Conservation (phyloP, 2,888 invertebrate species). For the Atethmia centrago region DNA sequence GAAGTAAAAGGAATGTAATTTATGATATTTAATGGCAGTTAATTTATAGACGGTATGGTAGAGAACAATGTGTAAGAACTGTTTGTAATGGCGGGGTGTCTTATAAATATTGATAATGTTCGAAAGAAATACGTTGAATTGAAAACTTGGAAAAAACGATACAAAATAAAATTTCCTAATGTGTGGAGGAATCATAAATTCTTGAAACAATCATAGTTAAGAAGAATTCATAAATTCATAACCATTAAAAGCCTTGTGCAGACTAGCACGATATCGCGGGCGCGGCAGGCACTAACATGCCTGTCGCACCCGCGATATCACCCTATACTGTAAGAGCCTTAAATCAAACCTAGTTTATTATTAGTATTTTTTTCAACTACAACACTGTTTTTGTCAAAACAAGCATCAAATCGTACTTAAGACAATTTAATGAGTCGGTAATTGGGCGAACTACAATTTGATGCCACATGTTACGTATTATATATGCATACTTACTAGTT, state of each 20-base stretch:
- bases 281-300: too few relatives aligned
- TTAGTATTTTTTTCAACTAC: not conserved
- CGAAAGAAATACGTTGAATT: not conserved
- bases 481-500: not conserved
- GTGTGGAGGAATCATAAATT: not conserved
- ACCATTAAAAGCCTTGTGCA: too few relatives aligned
- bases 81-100: not conserved
- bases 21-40: slow-evolving; percentile 8
- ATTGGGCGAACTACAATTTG: not conserved
- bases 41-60: slow-evolving; percentile 6
- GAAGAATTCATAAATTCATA: not conserved
- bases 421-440: not conserved
- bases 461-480: not conserved
- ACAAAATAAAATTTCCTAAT: not conserved
- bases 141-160: not conserved
- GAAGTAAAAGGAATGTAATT: slow-evolving; percentile 21
- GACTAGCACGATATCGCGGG: too few relatives aligned
- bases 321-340: too few relatives aligned
- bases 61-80: slow-evolving; percentile 8
- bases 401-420: not conserved
- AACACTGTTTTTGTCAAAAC: not conserved
- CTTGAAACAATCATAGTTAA: not conserved
- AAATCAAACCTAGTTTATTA: not conserved
- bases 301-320: too few relatives aligned
- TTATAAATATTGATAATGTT: slow-evolving; percentile 7